phyloP scores from a whole-genome alignment of 1,140 invertebrate genomes.

The Neotoxoptera formosana region DNA sequence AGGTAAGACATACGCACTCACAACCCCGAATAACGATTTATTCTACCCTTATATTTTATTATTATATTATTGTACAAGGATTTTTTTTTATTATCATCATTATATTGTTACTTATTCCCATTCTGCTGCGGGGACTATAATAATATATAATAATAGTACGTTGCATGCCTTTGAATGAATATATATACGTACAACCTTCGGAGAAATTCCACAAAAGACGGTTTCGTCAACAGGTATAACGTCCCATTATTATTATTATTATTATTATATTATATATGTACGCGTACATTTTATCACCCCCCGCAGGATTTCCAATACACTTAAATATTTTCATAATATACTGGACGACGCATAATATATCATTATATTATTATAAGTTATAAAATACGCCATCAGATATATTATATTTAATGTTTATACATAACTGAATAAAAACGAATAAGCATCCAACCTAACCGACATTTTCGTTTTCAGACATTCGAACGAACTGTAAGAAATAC shows the following conservation, averaged over 20 bases:
- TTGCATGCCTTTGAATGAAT: not conserved
- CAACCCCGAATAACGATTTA: slow-evolving; percentile 6
- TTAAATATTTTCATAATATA: slow-evolving; percentile 4
- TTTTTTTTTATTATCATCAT: not conserved
- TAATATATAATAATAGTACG: not conserved
- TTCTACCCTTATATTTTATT: not conserved
- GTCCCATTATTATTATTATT: not conserved
- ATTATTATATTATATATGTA: not conserved
- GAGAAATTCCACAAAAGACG: slow-evolving; percentile 27
- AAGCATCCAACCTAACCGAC: not conserved
- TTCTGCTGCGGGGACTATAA: slow-evolving; percentile 3
- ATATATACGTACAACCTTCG: not conserved
- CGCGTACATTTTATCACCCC: not conserved
- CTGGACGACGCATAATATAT: not conserved
- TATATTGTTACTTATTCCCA: not conserved
- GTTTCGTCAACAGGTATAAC: slow-evolving; percentile 27
- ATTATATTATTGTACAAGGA: not conserved
- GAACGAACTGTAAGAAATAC: not conserved
- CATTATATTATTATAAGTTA: not conserved
- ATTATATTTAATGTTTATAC: not conserved
- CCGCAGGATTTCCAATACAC: not conserved
- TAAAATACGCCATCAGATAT: not conserved
- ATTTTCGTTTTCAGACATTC: not conserved
- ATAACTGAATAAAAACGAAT: not conserved
- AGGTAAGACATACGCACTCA: slow-evolving; percentile 26